These are phyloP conservation scores for Aleiodes alternator DNA, from an alignment of 2,888 invertebrate genomes.

Conservation along the genomic window DNA sequence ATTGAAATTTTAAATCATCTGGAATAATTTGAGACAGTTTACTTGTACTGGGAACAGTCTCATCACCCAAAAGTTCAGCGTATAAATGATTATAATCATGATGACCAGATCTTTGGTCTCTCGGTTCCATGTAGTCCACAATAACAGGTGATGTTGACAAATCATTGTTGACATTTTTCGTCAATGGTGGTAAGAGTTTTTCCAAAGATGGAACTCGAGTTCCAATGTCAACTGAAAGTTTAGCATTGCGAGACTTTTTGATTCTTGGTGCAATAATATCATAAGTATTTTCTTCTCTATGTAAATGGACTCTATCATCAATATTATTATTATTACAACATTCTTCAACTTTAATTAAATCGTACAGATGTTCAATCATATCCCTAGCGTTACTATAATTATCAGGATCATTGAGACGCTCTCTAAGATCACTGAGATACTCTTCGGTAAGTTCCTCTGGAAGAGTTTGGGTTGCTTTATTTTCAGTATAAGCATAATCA, in stretches of 20 bases:
- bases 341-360: conserved; percentile 84
- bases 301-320: conserved; percentile 58
- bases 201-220: conserved; percentile 80
- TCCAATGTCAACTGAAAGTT: conserved; percentile 78
- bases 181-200: conserved; percentile 77
- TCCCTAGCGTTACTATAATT: conserved; percentile 85
- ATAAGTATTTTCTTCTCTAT: conserved; percentile 79
- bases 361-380: conserved; percentile 86
- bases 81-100: conserved; percentile 78
- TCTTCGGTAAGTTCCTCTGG: conserved; percentile 87
- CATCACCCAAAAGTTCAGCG: conserved; percentile 79
- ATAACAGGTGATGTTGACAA: conserved; percentile 59
- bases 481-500: conserved; percentile 74
- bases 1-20: conserved; percentile 55
- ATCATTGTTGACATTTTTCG: conserved; percentile 59
- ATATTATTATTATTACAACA: conserved; percentile 79
- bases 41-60: conserved; percentile 74
- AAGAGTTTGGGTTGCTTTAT: conserved; percentile 83
- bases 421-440: conserved; percentile 81
- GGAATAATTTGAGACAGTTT: conserved; percentile 67
- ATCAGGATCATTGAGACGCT: conserved; percentile 83
- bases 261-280: conserved; percentile 77
- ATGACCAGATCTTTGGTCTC: conserved; percentile 66
- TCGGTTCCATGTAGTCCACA: conserved; percentile 76
- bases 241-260: conserved; percentile 70